Conservation (phyloP, 1,140 invertebrate genomes). For the Mya arenaria region DNA sequence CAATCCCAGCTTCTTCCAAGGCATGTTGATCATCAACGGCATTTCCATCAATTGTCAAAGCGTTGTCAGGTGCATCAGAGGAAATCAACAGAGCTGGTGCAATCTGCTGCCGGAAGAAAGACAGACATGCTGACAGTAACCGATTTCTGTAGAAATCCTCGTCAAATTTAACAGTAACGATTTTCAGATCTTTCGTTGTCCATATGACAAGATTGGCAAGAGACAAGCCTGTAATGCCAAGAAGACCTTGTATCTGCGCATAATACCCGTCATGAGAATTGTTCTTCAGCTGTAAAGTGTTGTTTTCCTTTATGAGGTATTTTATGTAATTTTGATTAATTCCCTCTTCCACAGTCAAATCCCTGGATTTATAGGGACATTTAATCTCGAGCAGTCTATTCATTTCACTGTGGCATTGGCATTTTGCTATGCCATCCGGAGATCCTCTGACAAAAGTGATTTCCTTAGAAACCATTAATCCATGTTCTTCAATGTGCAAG, state of each 20-base stretch:
- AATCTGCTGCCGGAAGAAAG: neutral
- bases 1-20: too few species aligned
- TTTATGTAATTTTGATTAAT: neutral
- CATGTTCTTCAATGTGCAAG: neutral
- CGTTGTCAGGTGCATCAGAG: neutral
- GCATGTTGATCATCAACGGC: too few species aligned
- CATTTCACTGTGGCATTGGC: neutral
- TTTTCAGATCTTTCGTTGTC: neutral
- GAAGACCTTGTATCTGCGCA: neutral
- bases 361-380: neutral
- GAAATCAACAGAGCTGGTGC: neutral
- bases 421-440: constrained; percentile 6
- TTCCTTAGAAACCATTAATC: constrained; percentile 7
- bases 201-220: neutral
- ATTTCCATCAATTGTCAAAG: neutral
- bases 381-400: neutral
- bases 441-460: neutral
- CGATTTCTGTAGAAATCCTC: neutral
- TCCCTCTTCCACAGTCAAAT: neutral
- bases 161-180: neutral
- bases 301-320: neutral
- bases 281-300: neutral
- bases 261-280: constrained; percentile 5
- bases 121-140: neutral
- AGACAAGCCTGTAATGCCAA: neutral